These are phyloP conservation scores for Drosophila quadrilineata DNA, from an alignment of 1,140 invertebrate species.

Conservation along the genomic window DNA sequence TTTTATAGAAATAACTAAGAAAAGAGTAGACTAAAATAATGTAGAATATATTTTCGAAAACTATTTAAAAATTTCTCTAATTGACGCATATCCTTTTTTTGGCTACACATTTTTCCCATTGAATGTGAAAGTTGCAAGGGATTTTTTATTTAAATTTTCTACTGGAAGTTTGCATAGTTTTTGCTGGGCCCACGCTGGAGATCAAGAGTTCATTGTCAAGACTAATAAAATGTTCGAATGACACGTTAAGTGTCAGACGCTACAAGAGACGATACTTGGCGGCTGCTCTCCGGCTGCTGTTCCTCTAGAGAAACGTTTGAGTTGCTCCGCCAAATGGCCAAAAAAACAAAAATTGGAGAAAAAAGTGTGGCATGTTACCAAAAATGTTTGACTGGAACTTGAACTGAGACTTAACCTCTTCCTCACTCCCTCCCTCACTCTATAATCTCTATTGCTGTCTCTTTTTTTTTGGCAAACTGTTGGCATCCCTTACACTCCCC, in stretches of 20 bases:
- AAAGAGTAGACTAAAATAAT: background rate
- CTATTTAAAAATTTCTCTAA: background rate
- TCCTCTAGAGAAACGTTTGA: conserved; percentile 38
- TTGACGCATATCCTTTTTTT: background rate
- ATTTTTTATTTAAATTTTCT: conserved; percentile 22
- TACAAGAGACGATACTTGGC: conserved; percentile 57
- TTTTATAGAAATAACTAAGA: background rate
- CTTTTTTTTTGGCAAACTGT: too few species aligned
- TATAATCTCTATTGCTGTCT: too few species aligned
- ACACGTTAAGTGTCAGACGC: conserved; percentile 73
- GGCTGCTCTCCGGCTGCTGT: conserved; percentile 7
- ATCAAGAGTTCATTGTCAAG: conserved; percentile 78
- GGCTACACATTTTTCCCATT: background rate
- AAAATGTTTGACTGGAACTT: conserved; percentile 47
- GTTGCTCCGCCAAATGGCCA: conserved; percentile 36
- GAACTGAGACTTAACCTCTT: conserved; percentile 3
- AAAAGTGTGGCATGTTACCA: conserved; percentile 29
- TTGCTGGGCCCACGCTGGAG: conserved; percentile 13
- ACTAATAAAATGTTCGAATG: conserved; percentile 78
- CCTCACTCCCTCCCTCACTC: background rate
- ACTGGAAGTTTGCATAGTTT: conserved; percentile 8
- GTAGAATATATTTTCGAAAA: background rate
- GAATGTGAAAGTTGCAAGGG: conserved; percentile 56
- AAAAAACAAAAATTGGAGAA: conserved; percentile 29
- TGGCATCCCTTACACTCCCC: background rate